Base-by-base conservation (phyloP, 1,140 invertebrate species). In the Tetramorium parvispinum region DNA sequence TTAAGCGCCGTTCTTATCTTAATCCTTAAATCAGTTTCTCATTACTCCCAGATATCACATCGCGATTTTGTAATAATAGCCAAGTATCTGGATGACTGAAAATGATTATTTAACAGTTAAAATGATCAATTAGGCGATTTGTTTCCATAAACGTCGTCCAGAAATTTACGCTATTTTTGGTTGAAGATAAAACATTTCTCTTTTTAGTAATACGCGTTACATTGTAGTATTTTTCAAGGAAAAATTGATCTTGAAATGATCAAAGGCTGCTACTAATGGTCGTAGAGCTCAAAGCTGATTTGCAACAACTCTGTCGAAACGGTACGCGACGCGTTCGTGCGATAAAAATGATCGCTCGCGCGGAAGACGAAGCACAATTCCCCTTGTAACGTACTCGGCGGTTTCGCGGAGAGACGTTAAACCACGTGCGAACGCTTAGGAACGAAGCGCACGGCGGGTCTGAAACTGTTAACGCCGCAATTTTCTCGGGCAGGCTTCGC, bases 381-480 rank as follows among this genome's bases (percentile, higher is more conserved):
- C 59, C 24, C 43, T 8, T 53, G 27, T 82, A 82, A 73, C 13
- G 10, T 18, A 40, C 68, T 61, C n/a, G 53, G 51, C 79, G 66
- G 51, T 73, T 82, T 11, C 79, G 66, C 11, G 66, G 37, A 43
- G 43, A 55, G 79, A 24, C 40, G 68, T 83, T 83, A 75, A 75
- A 83, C 79, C 79, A 83, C 79, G 68, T 46, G 79, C 79, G 79
- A 83, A 75, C 75, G 40, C 79, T 83, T 73, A 82, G 66, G 40
- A 46, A 46, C 37, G 79, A 2, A 8, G 43, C 37, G 24, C 21
- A n/a, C 7, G 32, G 11, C 21, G 27, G 53, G 53, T 75, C 68
- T 83, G 79, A 59, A 83, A 83, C 79, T 83, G 79, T 83, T 83
- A 83, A 83, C 68, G 68, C 68, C 68, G 79, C 79, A 75, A 83